Conservation (phyloP, 2,797 vertebrate species). For the Pogoniulus pusillus region DNA sequence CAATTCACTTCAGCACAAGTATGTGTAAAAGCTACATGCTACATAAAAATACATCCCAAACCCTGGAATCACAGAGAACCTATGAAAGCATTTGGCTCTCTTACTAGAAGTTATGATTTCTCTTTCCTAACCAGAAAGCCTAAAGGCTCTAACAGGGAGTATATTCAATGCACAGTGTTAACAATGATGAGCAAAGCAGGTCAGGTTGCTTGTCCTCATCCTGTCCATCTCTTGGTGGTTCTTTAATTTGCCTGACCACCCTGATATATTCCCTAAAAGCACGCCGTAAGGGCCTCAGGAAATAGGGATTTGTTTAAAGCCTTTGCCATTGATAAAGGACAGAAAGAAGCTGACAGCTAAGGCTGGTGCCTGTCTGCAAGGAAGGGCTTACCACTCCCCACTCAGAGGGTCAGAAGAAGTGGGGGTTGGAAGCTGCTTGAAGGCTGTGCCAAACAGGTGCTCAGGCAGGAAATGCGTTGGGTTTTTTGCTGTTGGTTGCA, state of each 20-base stretch:
- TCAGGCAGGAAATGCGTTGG: not conserved
- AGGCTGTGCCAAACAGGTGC: not conserved
- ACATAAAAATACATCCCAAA: not conserved
- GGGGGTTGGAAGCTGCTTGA: not conserved
- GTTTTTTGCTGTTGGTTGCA: not conserved
- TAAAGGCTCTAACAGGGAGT: not conserved
- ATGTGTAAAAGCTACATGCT: not conserved
- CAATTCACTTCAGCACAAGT: not conserved
- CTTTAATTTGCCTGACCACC: not conserved
- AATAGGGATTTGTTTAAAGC: rapidly evolving
- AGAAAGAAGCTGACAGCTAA: not conserved
- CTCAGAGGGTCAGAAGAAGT: not conserved
- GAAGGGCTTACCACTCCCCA: not conserved
- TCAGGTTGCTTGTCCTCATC: not conserved
- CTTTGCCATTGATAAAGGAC: not conserved
- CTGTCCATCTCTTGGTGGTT: not conserved
- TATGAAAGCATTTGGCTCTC: not conserved
- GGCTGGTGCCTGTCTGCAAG: not conserved
- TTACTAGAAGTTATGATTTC: not conserved
- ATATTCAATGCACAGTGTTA: not conserved
- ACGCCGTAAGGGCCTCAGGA: not conserved
- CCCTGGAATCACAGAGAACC: not conserved
- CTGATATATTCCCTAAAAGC: not conserved
- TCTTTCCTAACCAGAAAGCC: not conserved
- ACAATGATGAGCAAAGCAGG: not conserved